Evolutionary conservation across 2,888 invertebrate species (phyloP).

Genomic region (Gymnoscelis rufifasciata): DNA sequence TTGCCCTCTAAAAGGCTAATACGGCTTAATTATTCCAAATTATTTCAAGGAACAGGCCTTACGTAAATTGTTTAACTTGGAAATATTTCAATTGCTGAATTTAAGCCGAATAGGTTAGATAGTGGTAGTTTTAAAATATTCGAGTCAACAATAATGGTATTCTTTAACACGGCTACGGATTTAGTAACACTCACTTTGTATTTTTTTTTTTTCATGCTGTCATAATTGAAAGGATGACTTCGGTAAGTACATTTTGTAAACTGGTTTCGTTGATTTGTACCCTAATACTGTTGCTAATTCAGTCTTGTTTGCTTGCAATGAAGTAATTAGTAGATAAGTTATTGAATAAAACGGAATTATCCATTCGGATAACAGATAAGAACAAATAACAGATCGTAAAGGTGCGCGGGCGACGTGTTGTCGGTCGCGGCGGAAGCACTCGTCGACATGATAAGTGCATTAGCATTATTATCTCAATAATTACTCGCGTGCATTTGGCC

Average conservation of each 20-base stretch:
- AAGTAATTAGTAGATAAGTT: background rate
- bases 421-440: conserved; percentile 62
- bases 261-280: conserved; percentile 1
- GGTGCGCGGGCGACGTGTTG: conserved; percentile 36
- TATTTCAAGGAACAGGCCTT: conserved; percentile 20
- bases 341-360: conserved; percentile 14
- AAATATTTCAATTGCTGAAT: conserved; percentile 28
- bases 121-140: conserved; percentile 1
- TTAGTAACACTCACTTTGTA: no score
- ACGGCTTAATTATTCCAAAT: conserved; percentile 30
- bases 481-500: conserved; percentile 77
- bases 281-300: conserved; percentile 1
- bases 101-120: conserved; percentile 8
- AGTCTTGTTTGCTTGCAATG: background rate
- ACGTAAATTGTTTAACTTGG: conserved; percentile 26
- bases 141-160: conserved; percentile 1
- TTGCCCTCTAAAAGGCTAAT: conserved; percentile 32
- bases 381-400: conserved; percentile 48
- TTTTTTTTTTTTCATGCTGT: conserved; percentile 20
- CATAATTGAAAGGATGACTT: conserved; percentile 12
- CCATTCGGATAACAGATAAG: no score
- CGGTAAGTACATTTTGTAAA: conserved; percentile 16
- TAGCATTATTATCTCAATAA: conserved; percentile 79
- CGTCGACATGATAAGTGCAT: conserved; percentile 77
- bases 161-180: no score